Conservation (phyloP, 2,797 vertebrate genomes). For the Tamandua tetradactyla region DNA sequence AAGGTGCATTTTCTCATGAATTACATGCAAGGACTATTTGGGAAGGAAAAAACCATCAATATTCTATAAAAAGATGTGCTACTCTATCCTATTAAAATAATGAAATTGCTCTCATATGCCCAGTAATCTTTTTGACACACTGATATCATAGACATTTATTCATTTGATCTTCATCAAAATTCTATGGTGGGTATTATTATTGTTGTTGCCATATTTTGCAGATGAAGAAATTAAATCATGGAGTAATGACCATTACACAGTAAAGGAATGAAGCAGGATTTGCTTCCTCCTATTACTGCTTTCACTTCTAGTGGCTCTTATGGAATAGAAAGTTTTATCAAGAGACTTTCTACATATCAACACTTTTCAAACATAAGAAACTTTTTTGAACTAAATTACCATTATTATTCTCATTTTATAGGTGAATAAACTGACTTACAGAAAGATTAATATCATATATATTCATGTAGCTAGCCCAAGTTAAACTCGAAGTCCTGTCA, state of each 20-base stretch:
- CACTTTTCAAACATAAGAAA: neutral
- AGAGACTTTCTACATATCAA: neutral
- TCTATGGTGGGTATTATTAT: neutral
- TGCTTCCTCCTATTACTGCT: neutral
- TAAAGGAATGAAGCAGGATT: neutral
- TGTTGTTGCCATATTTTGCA: neutral
- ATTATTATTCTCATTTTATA: neutral
- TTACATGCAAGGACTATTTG: neutral
- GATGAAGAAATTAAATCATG: neutral
- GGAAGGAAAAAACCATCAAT: neutral
- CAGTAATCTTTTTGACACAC: neutral
- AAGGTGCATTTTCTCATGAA: neutral
- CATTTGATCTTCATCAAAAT: neutral
- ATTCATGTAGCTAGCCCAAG: too few species aligned
- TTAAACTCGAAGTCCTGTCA: neutral
- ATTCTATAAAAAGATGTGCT: neutral
- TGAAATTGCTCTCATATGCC: neutral
- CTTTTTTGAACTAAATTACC: neutral
- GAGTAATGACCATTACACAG: neutral
- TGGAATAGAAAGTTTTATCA: too few species aligned
- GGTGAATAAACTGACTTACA: neutral
- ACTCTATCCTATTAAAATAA: neutral
- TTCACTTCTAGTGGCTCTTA: neutral
- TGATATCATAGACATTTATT: neutral
- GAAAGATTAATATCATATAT: neutral